Evolutionary conservation across 1,140 invertebrate species (phyloP), one percentile per base, ranked within the genome.

Genomic region (Eumaeus atala): DNA sequence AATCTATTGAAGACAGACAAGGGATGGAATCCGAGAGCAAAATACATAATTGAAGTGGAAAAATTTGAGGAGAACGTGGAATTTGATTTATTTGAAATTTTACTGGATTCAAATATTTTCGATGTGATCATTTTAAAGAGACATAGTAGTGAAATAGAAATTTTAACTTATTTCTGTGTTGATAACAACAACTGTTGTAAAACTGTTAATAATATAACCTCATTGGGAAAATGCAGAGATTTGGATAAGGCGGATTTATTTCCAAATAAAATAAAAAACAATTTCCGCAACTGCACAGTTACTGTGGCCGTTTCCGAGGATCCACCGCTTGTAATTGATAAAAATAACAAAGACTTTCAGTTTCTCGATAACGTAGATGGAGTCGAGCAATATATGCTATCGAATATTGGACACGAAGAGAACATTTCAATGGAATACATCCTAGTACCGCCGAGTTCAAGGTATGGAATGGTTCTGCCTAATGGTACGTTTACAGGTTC

Each of bases 11-110:
- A 3, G 18, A 52, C 11, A 28, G 10, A 52, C 12, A 42, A 21
- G 28, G 12, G n/a, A 12, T 52, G 37, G 51, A 52, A 52, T 21
- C 51, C 51, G 9, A 33, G 18, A 14, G 51, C 51, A 1, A 42
- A 44, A 28, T 58, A 64, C 42, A 40, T 67, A 18, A 17, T 64
- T 8, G 8, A 56, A 5, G 36, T 64, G 33, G 5, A 62, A 35
- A 10, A 58, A 1, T 50, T 67, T 11, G 37, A 35, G 9, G 28
- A 51, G 21, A 14, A 52, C 12, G 38, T 62, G 35, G 42, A 21
- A 38, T 16, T 17, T 35, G 47, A 54, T 4, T 14, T 62, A n/a
- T 67, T 67, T 33, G 33, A 57, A 38, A 33, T 52, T 9, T 57
- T 66, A 35, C 36, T 62, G 21, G 21, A 16, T 17, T 16, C 34